Evolutionary conservation across 2,113 vertebrate genomes (phyloP).

Genomic region (Brachypodius melanocephalos): DNA sequence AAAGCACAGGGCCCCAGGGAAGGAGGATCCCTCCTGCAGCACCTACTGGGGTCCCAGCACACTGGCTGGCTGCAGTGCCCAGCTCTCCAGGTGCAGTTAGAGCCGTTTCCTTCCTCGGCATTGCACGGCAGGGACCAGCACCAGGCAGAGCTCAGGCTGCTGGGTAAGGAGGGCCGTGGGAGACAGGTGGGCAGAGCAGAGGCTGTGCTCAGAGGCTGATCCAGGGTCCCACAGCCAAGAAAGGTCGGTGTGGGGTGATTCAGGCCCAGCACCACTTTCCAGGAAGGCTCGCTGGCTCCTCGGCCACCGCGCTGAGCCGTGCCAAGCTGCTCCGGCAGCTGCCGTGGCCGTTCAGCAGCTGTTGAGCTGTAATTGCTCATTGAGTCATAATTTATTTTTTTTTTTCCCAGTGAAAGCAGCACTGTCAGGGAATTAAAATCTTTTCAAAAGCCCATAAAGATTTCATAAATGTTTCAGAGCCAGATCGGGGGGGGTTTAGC

Average conservation of each 20-base stretch:
- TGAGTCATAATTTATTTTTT: neutral
- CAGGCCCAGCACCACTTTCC: neutral
- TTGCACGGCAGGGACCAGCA: fast-evolving
- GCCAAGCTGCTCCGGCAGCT: conserved; percentile 29
- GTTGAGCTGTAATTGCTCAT: conserved; percentile 49
- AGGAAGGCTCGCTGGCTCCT: neutral
- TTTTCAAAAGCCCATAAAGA: conserved; percentile 27
- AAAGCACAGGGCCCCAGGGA: neutral
- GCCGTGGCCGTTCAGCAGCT: neutral
- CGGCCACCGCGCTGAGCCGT: fast-evolving
- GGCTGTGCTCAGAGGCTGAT: fast-evolving
- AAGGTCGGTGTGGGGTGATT: fast-evolving
- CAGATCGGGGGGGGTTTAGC: neutral
- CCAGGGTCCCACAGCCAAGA: neutral
- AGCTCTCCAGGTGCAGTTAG: neutral
- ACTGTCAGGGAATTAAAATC: conserved; percentile 50
- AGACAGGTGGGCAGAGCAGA: neutral
- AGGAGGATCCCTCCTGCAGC: neutral
- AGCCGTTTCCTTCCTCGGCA: neutral
- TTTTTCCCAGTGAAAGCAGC: neutral
- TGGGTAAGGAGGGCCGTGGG: fast-evolving
- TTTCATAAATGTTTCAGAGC: neutral
- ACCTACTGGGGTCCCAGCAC: fast-evolving
- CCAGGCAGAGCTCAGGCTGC: neutral
- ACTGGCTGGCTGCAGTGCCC: neutral